Evolutionary conservation across 2,113 vertebrate genomes (phyloP).

Genomic region (Anthoscopus minutus): DNA sequence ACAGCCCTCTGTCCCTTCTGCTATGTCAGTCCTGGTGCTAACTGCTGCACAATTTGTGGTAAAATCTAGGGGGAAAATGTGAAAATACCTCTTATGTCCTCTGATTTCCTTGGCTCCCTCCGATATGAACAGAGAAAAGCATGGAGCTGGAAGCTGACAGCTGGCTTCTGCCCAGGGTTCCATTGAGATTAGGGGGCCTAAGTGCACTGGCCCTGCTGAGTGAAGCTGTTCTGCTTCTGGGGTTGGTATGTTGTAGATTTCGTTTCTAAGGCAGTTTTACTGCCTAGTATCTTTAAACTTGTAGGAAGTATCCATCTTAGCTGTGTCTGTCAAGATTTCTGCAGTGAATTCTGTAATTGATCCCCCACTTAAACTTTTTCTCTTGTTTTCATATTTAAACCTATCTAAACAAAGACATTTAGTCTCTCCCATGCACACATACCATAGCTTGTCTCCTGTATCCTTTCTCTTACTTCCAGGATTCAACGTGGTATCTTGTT

Average conservation of each 20-base stretch:
- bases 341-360: not conserved
- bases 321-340: not conserved
- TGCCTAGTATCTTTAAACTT: not conserved
- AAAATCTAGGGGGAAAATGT: not conserved
- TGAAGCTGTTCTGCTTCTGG: not conserved
- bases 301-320: not conserved
- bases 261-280: not conserved
- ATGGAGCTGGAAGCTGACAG: not conserved
- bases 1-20: not conserved
- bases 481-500: not conserved
- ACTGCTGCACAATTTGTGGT: not conserved
- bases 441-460: not conserved
- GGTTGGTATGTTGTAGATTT: too few relatives aligned
- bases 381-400: not conserved
- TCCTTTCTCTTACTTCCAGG: not conserved
- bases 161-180: not conserved
- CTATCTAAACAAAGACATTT: not conserved
- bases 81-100: not conserved
- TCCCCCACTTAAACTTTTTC: not conserved
- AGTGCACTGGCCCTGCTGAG: not conserved
- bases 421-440: not conserved
- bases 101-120: not conserved
- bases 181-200: accelerated
- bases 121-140: not conserved
- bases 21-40: not conserved